Conservation (phyloP, 2,797 vertebrate genomes). For the Diplodus sargus region DNA sequence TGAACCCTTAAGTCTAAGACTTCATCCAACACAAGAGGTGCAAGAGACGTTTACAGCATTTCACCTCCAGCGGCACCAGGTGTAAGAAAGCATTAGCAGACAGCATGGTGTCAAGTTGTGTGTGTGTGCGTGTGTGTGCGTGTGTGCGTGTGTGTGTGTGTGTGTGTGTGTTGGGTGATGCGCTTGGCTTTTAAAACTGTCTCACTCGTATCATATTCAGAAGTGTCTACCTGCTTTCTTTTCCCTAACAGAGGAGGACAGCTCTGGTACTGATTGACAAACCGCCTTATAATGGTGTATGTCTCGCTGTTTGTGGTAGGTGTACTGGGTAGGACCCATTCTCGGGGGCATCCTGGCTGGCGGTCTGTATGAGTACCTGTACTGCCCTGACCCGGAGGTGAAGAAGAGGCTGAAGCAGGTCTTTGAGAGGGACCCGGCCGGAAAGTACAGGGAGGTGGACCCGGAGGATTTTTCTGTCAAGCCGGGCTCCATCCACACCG, state of each 20-base stretch:
- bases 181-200: conserved; percentile 14
- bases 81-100: conserved; percentile 42
- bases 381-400: conserved; percentile 90
- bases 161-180: conserved; percentile 13
- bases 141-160: neutral
- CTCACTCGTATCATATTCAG: conserved; percentile 27
- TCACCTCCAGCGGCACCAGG: conserved; percentile 19
- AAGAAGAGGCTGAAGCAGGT: conserved; percentile 88
- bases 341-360: conserved; percentile 91
- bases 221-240: conserved; percentile 19
- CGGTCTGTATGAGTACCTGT: conserved; percentile 93
- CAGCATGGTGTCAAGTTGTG: conserved; percentile 19
- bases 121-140: neutral
- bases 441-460: conserved; percentile 92
- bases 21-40: neutral
- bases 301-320: conserved; percentile 75
- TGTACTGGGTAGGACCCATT: conserved; percentile 96
- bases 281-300: neutral
- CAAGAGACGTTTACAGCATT: neutral
- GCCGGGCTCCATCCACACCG: conserved; percentile 83
- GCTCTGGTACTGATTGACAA: too few relatives aligned
- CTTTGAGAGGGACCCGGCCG: conserved; percentile 86
- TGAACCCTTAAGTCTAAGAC: neutral
- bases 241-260: neutral
- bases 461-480: conserved; percentile 88